A percentile compares a stretch with the other conserved stretches of the same genome.
These are phyloP conservation scores for Eupithecia pulchellata DNA, from an alignment of 2,888 invertebrate genomes.

Conservation along the genomic window DNA sequence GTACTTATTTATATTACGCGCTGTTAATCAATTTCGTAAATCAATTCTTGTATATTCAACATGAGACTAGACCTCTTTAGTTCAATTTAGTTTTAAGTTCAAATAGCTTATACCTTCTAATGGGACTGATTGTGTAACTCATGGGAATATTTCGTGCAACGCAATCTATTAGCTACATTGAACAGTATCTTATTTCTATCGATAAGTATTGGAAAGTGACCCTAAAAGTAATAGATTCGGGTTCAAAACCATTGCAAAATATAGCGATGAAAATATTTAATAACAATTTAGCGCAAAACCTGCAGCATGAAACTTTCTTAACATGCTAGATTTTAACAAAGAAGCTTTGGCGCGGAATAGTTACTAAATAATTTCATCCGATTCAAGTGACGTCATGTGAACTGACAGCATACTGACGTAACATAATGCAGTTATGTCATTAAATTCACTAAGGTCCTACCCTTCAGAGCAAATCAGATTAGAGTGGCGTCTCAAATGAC, in stretches of 20 bases:
- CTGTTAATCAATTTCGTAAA: background rate
- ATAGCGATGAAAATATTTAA: too few relatives aligned
- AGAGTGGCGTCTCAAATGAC: too few relatives aligned
- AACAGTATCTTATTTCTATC: background rate
- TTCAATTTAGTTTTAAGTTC: slow-evolving; percentile 1
- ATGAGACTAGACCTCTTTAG: background rate
- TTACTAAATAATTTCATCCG: too few relatives aligned
- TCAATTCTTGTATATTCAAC: background rate
- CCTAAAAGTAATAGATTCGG: too few relatives aligned
- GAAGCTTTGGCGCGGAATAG: too few relatives aligned
- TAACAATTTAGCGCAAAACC: too few relatives aligned
- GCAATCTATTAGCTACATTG: background rate
- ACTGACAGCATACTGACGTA: background rate
- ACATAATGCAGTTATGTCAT: background rate
- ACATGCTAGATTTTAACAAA: too few relatives aligned
- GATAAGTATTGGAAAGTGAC: background rate
- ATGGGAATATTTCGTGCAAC: background rate
- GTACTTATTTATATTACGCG: background rate
- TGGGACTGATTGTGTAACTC: background rate
- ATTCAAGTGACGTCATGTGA: background rate
- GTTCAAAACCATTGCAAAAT: too few relatives aligned
- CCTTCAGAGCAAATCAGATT: too few relatives aligned
- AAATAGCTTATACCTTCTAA: background rate
- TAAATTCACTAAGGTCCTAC: too few relatives aligned
- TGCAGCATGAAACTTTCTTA: too few relatives aligned